A percentile compares a stretch with the other conserved stretches of the same genome.
Evolutionary conservation across 2,113 vertebrate genomes (phyloP).

Genomic region (Callopanchax toddi): DNA sequence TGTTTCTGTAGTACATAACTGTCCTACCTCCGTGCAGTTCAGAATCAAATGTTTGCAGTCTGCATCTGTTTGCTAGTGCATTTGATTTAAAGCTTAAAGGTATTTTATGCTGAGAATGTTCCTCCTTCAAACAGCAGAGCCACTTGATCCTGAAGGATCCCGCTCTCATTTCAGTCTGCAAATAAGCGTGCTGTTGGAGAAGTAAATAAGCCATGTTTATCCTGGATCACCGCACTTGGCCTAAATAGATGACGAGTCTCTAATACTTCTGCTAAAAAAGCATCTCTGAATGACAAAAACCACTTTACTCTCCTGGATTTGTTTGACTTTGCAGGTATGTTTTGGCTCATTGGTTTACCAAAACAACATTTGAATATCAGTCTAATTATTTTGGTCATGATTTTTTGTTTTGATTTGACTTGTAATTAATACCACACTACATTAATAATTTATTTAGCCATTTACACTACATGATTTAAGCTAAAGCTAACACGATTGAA

Average conservation of each 20-base stretch:
- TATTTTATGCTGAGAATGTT: slow-evolving; percentile 60
- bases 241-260: slow-evolving; percentile 31
- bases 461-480: no score
- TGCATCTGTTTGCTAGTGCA: slow-evolving; percentile 22
- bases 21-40: not conserved
- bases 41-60: slow-evolving; percentile 9
- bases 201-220: slow-evolving; percentile 43
- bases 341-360: slow-evolving; percentile 2
- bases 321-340: slow-evolving; percentile 18
- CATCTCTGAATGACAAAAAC: slow-evolving; percentile 17
- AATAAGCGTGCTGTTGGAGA: slow-evolving; percentile 60
- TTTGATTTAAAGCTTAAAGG: slow-evolving; percentile 66
- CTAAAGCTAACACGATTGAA: no score
- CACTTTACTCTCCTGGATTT: slow-evolving; percentile 17
- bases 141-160: slow-evolving; percentile 65
- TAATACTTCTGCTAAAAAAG: slow-evolving; percentile 33
- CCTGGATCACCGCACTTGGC: slow-evolving; percentile 36
- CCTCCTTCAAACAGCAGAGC: slow-evolving; percentile 56
- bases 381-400: no score
- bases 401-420: no score
- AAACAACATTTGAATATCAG: not conserved
- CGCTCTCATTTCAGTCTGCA: slow-evolving; percentile 63
- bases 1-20: not conserved
- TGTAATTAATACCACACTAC: no score
- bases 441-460: no score